Evolutionary conservation across 2,888 invertebrate genomes (phyloP).

Genomic region (Phalera bucephala): DNA sequence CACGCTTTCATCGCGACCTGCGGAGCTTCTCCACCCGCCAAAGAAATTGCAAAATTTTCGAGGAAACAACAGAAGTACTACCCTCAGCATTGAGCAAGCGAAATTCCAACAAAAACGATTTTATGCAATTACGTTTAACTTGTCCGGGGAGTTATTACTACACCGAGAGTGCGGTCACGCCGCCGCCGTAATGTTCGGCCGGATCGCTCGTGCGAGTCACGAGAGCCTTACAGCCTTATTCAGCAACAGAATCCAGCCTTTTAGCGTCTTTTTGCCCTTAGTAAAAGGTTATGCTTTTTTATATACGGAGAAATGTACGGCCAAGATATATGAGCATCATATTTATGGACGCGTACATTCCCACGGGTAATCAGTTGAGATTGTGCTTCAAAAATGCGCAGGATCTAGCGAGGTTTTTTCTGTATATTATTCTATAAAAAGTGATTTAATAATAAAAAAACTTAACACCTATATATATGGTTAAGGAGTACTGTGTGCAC

Average conservation of each 20-base stretch:
- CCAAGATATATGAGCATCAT: conserved; percentile 15
- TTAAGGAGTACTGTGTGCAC: too few relatives aligned
- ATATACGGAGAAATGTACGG: conserved; percentile 22
- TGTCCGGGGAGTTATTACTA: conserved; percentile 73
- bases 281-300: conserved; percentile 37
- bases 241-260: conserved; percentile 42
- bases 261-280: conserved; percentile 47
- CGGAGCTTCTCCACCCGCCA: conserved; percentile 21
- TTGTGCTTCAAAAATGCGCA: too few relatives aligned
- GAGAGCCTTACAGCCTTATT: conserved; percentile 55
- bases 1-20: too few relatives aligned
- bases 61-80: conserved; percentile 54
- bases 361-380: conserved; percentile 15
- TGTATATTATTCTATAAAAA: too few relatives aligned
- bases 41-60: conserved; percentile 56
- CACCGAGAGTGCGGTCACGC: conserved; percentile 66
- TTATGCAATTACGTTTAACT: conserved; percentile 77
- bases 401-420: too few relatives aligned
- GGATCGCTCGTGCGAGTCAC: conserved; percentile 61
- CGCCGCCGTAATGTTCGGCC: conserved; percentile 33
- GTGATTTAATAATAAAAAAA: too few relatives aligned
- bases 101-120: conserved; percentile 76
- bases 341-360: neutral
- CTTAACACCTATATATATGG: too few relatives aligned
- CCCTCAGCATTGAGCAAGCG: conserved; percentile 68